Percentiles rank a stretch among this genome's conserved stretches.
phyloP scores from a whole-genome alignment of 2,888 invertebrate species.

The Meteorus colon region DNA sequence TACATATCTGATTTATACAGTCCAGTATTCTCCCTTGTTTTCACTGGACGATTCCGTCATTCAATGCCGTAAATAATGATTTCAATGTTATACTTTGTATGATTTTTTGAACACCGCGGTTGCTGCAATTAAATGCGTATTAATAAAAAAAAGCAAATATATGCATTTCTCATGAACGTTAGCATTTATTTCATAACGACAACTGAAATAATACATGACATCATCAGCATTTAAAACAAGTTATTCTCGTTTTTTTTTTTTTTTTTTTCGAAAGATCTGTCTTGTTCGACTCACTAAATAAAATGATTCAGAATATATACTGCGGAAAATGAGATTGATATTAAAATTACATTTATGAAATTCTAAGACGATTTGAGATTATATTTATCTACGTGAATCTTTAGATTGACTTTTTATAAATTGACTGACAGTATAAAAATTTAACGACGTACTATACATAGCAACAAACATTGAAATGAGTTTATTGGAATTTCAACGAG shows the following conservation, averaged over 20 bases:
- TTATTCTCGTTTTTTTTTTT: constrained; percentile 34
- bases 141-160: background rate
- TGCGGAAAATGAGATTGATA: background rate
- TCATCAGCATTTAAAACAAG: constrained; percentile 17
- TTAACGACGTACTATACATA: background rate
- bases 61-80: background rate
- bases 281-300: background rate
- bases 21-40: background rate
- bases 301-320: background rate
- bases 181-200: constrained; percentile 25
- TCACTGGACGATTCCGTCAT: background rate
- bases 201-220: constrained; percentile 18
- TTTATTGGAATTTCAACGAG: background rate
- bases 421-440: constrained; percentile 4
- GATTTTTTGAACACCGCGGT: background rate
- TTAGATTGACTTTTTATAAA: constrained; percentile 6
- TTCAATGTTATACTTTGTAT: background rate
- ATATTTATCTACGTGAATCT: constrained; percentile 16
- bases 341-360: background rate
- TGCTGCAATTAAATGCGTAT: background rate
- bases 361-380: background rate
- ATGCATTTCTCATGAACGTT: background rate
- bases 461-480: background rate
- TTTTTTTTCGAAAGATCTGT: background rate
- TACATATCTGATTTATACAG: background rate